Evolutionary conservation across 2,888 invertebrate species (phyloP), one percentile per base, ranked within the genome.

Genomic region (Apamea monoglypha): DNA sequence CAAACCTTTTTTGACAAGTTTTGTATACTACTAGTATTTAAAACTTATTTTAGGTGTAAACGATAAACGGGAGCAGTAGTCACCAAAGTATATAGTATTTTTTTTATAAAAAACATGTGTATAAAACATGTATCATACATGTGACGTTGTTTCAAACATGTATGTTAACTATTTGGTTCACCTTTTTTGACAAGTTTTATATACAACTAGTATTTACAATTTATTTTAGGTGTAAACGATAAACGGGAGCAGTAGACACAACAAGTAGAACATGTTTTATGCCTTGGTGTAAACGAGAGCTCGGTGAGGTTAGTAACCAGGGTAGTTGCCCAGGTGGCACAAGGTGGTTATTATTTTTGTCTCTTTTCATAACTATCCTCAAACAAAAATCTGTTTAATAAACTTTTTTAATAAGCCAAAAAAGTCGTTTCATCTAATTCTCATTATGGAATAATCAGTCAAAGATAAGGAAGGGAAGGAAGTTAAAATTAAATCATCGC

Each of bases 401-500:
- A 50, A 63, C 36, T 2, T 66, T 32, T 25, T 16, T 36, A 56
- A 75, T 32, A 56, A 56, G 16, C 32, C 7, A 67, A 76, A 79
- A 77, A 70, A 70, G 44, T 1, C 64, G 40, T 67, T 78, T 75
- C 47, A 66, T 88, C 56, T 32, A 21, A 40, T 69, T 68, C 73
- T 76, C 76, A 86, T 85, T 81, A 80, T 69, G 68, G 72, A 87
- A 71, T 75, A 83, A 88, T 83, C 81, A 79, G 70, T 82, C 88
- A 86, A 82, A 79, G 88, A 81, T 82, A 86, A 86, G 61, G n/a
- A 66, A 86, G 14, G 50, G 32, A 66, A 82, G 72, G 74, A 84
- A 78, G 72, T 90, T 88, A 79, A 88, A 86, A 86, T 88, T 75
- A 86, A 88, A 88, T 90, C 68, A 81, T 80, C 74, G 68, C 70